A percentile compares a stretch with the other conserved stretches of the same genome.
phyloP scores from a whole-genome alignment of 2,888 invertebrate species.

The Theretra japonica region DNA sequence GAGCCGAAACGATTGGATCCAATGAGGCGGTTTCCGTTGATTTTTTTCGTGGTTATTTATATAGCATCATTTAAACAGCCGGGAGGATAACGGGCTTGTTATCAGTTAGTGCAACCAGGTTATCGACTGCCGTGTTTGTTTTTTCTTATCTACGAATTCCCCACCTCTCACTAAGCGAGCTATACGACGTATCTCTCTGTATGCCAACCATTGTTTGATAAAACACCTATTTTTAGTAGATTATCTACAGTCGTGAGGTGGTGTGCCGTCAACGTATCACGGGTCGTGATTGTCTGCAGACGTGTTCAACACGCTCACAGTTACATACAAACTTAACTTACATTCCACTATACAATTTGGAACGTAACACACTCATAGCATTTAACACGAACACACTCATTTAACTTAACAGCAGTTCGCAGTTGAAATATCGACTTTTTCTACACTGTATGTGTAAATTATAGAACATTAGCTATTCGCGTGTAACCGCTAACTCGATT shows the following conservation, averaged over 20 bases:
- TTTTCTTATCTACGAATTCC: conserved; percentile 73
- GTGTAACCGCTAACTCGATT: conserved; percentile 76
- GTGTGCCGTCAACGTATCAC: conserved; percentile 48
- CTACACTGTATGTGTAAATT: conserved; percentile 67
- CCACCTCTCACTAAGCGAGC: conserved; percentile 59
- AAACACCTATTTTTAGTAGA: conserved; percentile 67
- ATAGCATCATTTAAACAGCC: conserved; percentile 48
- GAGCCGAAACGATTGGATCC: neutral
- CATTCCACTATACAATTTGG: conserved; percentile 38
- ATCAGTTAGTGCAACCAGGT: conserved; percentile 77
- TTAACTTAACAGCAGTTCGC: conserved; percentile 47
- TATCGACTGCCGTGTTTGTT: conserved; percentile 78
- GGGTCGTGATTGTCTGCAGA: conserved; percentile 51
- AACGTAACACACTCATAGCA: conserved; percentile 42
- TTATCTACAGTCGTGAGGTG: conserved; percentile 53
- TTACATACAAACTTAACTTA: conserved; percentile 34
- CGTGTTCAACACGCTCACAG: conserved; percentile 49
- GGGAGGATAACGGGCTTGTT: conserved; percentile 57
- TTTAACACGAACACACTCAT: conserved; percentile 27
- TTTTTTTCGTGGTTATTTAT: conserved; percentile 36
- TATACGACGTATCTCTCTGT: conserved; percentile 64
- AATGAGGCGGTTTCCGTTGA: neutral
- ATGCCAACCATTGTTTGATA: conserved; percentile 65
- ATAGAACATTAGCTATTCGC: conserved; percentile 69
- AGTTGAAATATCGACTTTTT: conserved; percentile 55